Evolutionary conservation across 1,140 invertebrate genomes (phyloP).

Genomic region (Neotoxoptera formosana): DNA sequence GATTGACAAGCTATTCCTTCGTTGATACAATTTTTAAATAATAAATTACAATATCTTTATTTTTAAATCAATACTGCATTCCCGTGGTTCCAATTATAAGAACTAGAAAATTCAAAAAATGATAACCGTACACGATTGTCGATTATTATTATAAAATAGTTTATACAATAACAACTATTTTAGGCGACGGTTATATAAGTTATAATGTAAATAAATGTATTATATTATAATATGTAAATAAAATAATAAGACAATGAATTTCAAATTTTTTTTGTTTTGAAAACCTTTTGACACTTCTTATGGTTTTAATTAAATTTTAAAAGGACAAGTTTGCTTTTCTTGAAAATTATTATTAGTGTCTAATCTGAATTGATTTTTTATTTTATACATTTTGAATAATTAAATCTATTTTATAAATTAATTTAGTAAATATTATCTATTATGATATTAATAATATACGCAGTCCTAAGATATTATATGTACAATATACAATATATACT

Average conservation of each 20-base stretch:
- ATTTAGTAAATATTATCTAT: not conserved
- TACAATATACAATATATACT: too few species aligned
- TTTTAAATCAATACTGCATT: not conserved
- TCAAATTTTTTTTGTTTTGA: not conserved
- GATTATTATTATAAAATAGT: not conserved
- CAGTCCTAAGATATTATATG: not conserved
- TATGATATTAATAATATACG: not conserved
- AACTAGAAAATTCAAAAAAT: not conserved
- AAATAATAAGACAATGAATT: not conserved
- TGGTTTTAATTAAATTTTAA: not conserved
- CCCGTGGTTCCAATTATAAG: not conserved
- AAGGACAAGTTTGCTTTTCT: not conserved
- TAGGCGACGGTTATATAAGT: not conserved
- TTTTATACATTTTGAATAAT: not conserved
- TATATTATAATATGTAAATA: not conserved
- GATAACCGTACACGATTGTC: not conserved
- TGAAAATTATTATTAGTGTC: too few species aligned
- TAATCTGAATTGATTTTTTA: not conserved
- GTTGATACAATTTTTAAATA: not conserved
- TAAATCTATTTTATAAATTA: not conserved
- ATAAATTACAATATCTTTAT: not conserved
- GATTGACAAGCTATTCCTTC: not conserved
- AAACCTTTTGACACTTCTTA: not conserved
- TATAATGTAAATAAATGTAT: not conserved
- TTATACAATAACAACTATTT: not conserved